Percentiles rank a stretch among this genome's conserved stretches.
Conservation (phyloP, 2,113 vertebrate genomes). For the Rhabdomys dilectus region DNA sequence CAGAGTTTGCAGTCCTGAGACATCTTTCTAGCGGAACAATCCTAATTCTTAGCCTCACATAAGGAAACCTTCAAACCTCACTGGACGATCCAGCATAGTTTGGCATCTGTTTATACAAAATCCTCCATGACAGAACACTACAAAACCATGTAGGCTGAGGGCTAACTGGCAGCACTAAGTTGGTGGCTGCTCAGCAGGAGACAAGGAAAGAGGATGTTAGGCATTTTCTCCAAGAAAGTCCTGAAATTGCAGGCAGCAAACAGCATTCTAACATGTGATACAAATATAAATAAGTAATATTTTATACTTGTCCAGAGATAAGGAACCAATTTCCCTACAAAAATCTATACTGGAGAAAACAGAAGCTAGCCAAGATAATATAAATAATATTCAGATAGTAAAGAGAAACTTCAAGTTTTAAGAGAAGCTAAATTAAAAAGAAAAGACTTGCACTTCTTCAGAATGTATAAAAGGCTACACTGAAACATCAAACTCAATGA, state of each 20-base stretch:
- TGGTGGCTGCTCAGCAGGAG: slow-evolving; percentile 9
- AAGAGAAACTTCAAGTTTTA: slow-evolving; percentile 31
- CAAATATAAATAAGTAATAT: background rate
- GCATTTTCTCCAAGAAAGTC: slow-evolving; percentile 50
- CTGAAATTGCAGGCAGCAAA: slow-evolving; percentile 42
- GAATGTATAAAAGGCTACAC: background rate
- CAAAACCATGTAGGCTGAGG: background rate
- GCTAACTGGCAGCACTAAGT: slow-evolving; percentile 24
- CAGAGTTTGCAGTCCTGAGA: slow-evolving; percentile 1
- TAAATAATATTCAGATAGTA: slow-evolving; percentile 43
- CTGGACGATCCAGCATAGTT: background rate
- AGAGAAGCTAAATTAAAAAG: slow-evolving; percentile 2
- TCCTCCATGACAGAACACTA: slow-evolving; percentile 32
- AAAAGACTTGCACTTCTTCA: background rate
- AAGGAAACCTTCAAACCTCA: slow-evolving; percentile 1
- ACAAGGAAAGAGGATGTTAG: background rate
- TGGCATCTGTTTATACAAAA: slow-evolving; percentile 50
- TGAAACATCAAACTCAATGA: background rate
- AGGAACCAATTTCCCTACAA: background rate
- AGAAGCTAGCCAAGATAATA: slow-evolving; percentile 5
- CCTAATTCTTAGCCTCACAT: slow-evolving; percentile 31
- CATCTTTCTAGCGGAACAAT: background rate
- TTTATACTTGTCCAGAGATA: background rate
- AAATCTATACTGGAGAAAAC: slow-evolving; percentile 30
- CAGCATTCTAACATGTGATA: background rate